Evolutionary conservation across 2,113 vertebrate genomes (phyloP), one percentile per base, ranked within the genome.

Genomic region (Eretmochelys imbricata): DNA sequence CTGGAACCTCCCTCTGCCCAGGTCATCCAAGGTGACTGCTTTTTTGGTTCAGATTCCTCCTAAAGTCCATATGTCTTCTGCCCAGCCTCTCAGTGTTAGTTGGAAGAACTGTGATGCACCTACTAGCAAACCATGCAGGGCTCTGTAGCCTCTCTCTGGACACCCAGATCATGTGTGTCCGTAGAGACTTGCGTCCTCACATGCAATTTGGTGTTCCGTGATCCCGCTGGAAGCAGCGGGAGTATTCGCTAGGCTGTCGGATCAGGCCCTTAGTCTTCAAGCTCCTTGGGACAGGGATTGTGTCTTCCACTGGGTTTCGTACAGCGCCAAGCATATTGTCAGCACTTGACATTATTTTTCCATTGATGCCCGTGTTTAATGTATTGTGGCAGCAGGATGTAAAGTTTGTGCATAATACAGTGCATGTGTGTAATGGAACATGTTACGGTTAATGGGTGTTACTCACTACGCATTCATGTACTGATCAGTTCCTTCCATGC

Each of bases 341-440:
- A n/a, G 50, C 79, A n/a, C 65, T 69, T n/a, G 35, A 19, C 13
- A 62, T 65, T 80, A 35, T 4, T 51, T 31, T 51, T 3, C 50
- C 49, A 0, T 1, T 53, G 62, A 31, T 88, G 62, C 3, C 31
- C 51, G 10, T 38, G 4, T 95, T 87, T 20, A 38, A 59, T 65
- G 2, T 87, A 55, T 35, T 59, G 13, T 82, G 80, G 31, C 46
- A 55, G n/a, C 12, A n/a, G 9, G 62, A 42, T 4, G 65, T n/a
- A 69, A n/a, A 17, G 0, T 0, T 65, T 51, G 3, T 10, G 5
- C 6, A 0, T 5, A 50, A 53, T 29, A 10, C 0, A 0, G 0
- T 2, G 50, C 31, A 29, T 85, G 69, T 85, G 48, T 59, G 78
- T 85, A 69, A 48, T 0, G 0, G 57, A 84, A 35, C 20, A 10